phyloP scores from a whole-genome alignment of 1,140 invertebrate species.

The Nasonia longicornis region DNA sequence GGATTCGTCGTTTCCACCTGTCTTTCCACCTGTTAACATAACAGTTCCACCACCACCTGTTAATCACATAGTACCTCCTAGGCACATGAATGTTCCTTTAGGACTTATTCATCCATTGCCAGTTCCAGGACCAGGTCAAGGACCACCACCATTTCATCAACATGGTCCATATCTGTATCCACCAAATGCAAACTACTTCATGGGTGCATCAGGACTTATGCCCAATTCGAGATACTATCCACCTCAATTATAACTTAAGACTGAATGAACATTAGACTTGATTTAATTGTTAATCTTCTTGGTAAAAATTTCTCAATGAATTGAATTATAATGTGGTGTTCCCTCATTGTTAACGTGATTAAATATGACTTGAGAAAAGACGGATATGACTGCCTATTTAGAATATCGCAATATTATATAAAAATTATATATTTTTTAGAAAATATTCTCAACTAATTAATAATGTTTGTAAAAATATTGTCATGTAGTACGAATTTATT shows the following conservation, averaged over 20 bases:
- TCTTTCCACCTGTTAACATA: constrained; percentile 64
- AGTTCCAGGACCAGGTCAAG: no score
- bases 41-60: constrained; percentile 64
- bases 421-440: no score
- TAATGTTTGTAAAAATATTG: no score
- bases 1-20: constrained; percentile 58
- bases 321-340: constrained; percentile 9
- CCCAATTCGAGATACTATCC: constrained; percentile 61
- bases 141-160: constrained; percentile 50
- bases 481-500: no score
- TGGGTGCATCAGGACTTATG: constrained; percentile 55
- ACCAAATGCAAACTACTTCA: constrained; percentile 60
- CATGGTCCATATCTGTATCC: constrained; percentile 64
- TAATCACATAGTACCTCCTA: constrained; percentile 63
- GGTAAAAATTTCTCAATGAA: constrained; percentile 30
- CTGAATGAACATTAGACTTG: constrained; percentile 21
- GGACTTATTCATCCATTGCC: no score
- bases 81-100: constrained; percentile 56
- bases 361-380: background rate
- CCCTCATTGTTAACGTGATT: background rate
- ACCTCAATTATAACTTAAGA: constrained; percentile 57
- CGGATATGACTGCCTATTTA: background rate
- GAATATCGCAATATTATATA: background rate
- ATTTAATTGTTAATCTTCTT: constrained; percentile 16
- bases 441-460: no score